phyloP scores from a whole-genome alignment of 2,113 vertebrate species.

The Campylomormyrus tamandua region DNA sequence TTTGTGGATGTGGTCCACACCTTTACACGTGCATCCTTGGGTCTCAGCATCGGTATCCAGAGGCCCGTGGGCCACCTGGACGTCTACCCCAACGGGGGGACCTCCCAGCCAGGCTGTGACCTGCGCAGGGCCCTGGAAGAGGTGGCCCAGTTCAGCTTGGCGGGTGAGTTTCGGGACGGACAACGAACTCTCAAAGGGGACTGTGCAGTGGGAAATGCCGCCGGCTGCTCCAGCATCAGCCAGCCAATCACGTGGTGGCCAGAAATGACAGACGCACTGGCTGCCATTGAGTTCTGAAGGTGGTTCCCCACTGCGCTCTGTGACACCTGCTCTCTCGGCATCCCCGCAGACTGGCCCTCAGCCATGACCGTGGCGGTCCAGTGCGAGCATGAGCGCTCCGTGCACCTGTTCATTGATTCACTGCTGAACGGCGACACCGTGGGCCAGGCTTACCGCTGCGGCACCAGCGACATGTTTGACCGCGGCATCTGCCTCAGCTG shows the following conservation, averaged over 20 bases:
- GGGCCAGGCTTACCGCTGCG: slow-evolving; percentile 74
- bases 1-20: slow-evolving; percentile 94
- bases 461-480: slow-evolving; percentile 68
- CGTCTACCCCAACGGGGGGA: slow-evolving; percentile 83
- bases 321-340: not conserved
- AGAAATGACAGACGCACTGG: not conserved
- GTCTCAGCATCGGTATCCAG: slow-evolving; percentile 79
- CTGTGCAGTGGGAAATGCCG: not conserved
- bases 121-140: slow-evolving; percentile 50
- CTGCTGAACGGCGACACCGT: slow-evolving; percentile 66
- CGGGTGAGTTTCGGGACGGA: not conserved
- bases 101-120: slow-evolving; percentile 78
- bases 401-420: slow-evolving; percentile 80
- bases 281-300: not conserved
- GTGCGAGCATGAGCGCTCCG: slow-evolving; percentile 67
- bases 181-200: not conserved
- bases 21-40: slow-evolving; percentile 76
- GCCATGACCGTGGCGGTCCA: not conserved
- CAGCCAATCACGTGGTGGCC: not conserved
- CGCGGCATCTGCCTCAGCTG: slow-evolving; percentile 77
- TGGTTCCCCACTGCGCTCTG: not conserved
- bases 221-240: not conserved
- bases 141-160: not conserved
- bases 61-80: slow-evolving; percentile 76
- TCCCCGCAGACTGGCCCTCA: slow-evolving; percentile 62